Conservation (phyloP, 2,113 vertebrate genomes). For the Plecturocebus donacophilus region DNA sequence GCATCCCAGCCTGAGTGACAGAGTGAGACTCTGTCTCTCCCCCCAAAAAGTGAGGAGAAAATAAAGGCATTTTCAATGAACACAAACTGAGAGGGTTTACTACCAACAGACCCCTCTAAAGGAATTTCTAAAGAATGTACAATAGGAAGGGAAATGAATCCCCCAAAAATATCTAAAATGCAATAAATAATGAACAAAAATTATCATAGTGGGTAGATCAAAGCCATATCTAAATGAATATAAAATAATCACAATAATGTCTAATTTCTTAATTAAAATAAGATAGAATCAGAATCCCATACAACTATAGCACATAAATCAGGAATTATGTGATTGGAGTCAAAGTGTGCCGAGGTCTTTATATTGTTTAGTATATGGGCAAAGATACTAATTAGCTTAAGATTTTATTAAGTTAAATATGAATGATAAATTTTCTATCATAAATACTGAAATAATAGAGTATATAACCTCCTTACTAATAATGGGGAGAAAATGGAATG, state of each 20-base stretch:
- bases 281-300: neutral
- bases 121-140: neutral
- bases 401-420: neutral
- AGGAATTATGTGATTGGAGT: neutral
- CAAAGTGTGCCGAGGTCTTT: neutral
- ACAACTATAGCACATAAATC: neutral
- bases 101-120: neutral
- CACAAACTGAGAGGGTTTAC: neutral
- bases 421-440: neutral
- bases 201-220: neutral
- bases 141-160: neutral
- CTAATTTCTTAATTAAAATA: neutral
- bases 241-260: neutral
- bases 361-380: neutral
- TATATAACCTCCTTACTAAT: neutral
- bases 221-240: neutral
- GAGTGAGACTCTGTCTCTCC: too few relatives aligned
- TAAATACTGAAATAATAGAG: neutral
- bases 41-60: neutral
- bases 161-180: neutral
- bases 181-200: neutral
- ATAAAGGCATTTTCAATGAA: neutral
- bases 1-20: too few relatives aligned
- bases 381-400: slow-evolving; percentile 14
- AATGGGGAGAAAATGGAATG: neutral